phyloP scores from a whole-genome alignment of 2,113 vertebrate genomes.

The Abramis brama region DNA sequence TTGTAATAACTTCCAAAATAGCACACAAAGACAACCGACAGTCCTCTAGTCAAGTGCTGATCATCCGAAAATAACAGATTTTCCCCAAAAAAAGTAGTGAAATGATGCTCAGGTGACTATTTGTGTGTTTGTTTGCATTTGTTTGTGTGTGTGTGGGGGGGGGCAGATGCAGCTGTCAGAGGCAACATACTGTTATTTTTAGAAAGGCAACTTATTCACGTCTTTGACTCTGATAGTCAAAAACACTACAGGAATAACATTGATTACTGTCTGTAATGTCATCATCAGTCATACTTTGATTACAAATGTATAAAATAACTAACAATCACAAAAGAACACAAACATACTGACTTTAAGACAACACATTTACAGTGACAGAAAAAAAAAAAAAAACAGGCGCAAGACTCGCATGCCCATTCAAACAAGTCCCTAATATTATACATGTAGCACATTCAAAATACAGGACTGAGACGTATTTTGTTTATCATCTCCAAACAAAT shows the following conservation, averaged over 20 bases:
- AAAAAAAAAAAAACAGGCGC: constrained; percentile 25
- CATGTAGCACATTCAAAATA: constrained; percentile 67
- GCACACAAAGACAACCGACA: not conserved
- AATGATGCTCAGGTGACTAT: not conserved
- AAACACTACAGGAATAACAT: constrained; percentile 52
- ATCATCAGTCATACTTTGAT: constrained; percentile 51
- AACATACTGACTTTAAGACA: constrained; percentile 11
- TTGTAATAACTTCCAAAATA: not conserved
- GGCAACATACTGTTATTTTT: not conserved
- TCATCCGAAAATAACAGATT: not conserved
- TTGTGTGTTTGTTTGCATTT: too few species aligned
- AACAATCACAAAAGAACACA: constrained; percentile 25
- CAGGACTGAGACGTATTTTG: constrained; percentile 55
- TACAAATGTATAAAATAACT: constrained; percentile 44
- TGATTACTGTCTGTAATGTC: constrained; percentile 51
- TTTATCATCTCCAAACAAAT: constrained; percentile 5
- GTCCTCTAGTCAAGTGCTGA: not conserved
- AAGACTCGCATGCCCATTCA: constrained; percentile 10
- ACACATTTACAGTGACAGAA: constrained; percentile 22
- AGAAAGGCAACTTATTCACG: constrained; percentile 44
- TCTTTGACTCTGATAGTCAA: constrained; percentile 44
- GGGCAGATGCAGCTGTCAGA: not conserved
- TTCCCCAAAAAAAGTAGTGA: not conserved
- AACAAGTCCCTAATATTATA: constrained; percentile 25
- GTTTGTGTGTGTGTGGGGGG: too few species aligned